phyloP scores from a whole-genome alignment of 2,797 vertebrate genomes.

The Hydrolagus colliei region DNA sequence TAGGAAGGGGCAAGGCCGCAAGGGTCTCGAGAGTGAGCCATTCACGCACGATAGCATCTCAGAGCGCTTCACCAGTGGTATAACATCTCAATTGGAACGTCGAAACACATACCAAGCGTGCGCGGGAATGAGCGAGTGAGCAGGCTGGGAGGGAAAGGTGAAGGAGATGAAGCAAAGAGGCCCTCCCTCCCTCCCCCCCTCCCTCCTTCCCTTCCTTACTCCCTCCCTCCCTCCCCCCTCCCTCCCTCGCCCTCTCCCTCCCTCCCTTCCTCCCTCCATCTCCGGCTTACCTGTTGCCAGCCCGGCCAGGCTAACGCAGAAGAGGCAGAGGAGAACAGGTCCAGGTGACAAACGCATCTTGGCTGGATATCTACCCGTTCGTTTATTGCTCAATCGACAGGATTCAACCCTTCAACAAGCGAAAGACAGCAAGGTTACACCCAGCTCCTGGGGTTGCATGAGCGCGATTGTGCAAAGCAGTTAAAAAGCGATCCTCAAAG shows the following conservation, averaged over 20 bases:
- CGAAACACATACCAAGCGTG: no score
- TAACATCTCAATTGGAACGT: no score
- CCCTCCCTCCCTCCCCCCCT: background rate
- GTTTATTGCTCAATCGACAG: background rate
- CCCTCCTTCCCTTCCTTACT: background rate
- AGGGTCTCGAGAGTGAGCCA: no score
- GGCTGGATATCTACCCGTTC: background rate
- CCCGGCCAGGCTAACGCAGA: background rate
- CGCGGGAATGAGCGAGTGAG: no score
- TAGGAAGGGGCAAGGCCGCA: no score
- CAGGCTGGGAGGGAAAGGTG: no score
- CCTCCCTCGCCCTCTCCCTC: no score
- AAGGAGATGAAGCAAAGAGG: no score
- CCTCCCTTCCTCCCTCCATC: background rate
- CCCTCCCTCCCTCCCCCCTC: background rate
- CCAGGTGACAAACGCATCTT: background rate
- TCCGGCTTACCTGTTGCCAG: background rate
- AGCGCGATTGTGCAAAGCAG: background rate
- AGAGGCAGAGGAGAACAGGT: background rate
- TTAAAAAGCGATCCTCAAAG: background rate
- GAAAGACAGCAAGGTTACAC: background rate
- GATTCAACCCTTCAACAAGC: background rate
- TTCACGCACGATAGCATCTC: no score
- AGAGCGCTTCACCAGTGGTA: no score
- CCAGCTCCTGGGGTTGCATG: background rate